Evolutionary conservation across 2,888 invertebrate genomes (phyloP), one percentile per base, ranked within the genome.

Genomic region (Acanthococcus lagerstroemiae): DNA sequence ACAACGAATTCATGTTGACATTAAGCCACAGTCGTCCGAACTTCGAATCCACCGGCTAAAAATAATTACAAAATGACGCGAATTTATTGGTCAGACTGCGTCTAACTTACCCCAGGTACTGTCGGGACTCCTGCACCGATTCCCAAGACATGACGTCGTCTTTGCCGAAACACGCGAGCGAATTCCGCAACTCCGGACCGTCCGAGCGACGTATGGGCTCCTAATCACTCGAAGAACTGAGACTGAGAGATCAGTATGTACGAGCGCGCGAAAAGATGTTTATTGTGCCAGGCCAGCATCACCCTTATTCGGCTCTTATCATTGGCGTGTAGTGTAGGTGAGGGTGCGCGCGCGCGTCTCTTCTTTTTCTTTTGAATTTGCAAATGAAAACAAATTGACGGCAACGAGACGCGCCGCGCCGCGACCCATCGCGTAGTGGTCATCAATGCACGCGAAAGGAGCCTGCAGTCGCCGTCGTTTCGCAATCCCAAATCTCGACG

Each of bases 81-180:
- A 9, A 9, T 37, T 37, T 37, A 9, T 37, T 7, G 37, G 7
- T 15, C 15, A 15, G 46, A n/a, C 4, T 45, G 5, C 15, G 19
- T 7, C 15, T n/a, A 25, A 45, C 58, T 58, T 58, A 58, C 58
- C 58, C 46, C 12, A 58, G 27, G 26, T 58, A 48, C n/a, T 58
- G 58, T n/a, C 27, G 58, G 26, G 58, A 58, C 48, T 58, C 46
- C 26, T 58, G 26, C 3, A 26, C 25, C 26, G 48, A 58, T 15
- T 58, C 48, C 25, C 58, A 26, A 46, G 58, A 58, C 58, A 58
- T 58, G 24, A 54, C 30, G 30, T 26, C 55, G 26, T 17, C 15
- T 26, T 26, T 26, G 26, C 12, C 19, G 44, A 44, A 57, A 44
- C 12, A 44, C 4, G 15, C 21, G n/a, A 9, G 57, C 6, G 22